These are phyloP conservation scores for Mastacembelus armatus DNA, from an alignment of 2,797 vertebrate species.

Conservation along the genomic window DNA sequence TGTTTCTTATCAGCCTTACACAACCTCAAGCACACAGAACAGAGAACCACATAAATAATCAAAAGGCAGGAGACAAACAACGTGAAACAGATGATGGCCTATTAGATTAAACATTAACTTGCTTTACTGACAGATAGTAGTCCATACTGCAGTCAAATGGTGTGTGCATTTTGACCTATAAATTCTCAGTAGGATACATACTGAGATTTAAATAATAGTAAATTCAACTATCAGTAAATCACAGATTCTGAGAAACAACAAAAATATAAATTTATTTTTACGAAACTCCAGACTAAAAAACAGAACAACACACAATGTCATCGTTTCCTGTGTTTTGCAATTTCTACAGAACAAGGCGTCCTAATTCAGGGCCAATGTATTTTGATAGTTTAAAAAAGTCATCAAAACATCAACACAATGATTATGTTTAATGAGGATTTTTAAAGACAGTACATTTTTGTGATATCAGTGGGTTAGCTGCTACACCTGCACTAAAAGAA, in stretches of 20 bases:
- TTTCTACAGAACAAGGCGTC: neutral
- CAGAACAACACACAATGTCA: neutral
- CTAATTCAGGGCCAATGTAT: neutral
- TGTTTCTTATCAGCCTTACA: constrained; percentile 14
- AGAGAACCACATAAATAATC: constrained; percentile 6
- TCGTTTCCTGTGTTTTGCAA: constrained; percentile 6
- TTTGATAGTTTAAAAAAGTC: constrained; percentile 3
- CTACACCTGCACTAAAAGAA: neutral
- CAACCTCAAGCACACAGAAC: constrained; percentile 22
- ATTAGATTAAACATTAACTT: constrained; percentile 66
- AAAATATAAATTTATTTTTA: constrained; percentile 40
- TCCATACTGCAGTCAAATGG: constrained; percentile 13
- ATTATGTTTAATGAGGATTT: neutral
- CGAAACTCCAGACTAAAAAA: neutral
- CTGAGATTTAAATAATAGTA: neutral
- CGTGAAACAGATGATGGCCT: constrained; percentile 43
- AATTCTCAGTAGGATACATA: neutral
- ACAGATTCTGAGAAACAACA: constrained; percentile 6
- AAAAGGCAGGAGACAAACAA: constrained; percentile 28
- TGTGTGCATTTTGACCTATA: constrained; percentile 13
- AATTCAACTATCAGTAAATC: neutral
- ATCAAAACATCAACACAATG: neutral
- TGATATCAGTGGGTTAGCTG: constrained; percentile 2
- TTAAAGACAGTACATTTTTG: neutral
- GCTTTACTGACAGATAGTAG: constrained; percentile 34